phyloP scores from a whole-genome alignment of 2,113 vertebrate species.

The Cisticola juncidis region DNA sequence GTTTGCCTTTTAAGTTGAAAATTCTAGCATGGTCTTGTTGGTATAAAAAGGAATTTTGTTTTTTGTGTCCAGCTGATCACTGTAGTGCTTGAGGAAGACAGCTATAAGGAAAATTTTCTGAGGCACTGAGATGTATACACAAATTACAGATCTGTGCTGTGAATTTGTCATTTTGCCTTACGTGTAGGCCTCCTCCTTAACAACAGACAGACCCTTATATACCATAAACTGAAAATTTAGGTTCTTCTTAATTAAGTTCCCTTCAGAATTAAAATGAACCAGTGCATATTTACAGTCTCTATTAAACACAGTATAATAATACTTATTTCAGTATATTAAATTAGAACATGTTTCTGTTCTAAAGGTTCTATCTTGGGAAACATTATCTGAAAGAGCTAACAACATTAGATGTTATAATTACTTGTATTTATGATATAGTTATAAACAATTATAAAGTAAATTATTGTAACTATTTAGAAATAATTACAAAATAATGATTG shows the following conservation, averaged over 20 bases:
- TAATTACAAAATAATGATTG: not conserved
- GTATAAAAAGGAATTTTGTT: not conserved
- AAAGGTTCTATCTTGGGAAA: conserved; percentile 37
- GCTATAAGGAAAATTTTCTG: not conserved
- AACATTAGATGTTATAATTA: conserved; percentile 1
- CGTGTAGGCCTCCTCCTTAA: not conserved
- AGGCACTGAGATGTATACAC: not conserved
- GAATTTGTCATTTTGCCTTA: not conserved
- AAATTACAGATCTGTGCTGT: not conserved
- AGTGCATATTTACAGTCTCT: not conserved
- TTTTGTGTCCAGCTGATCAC: not conserved
- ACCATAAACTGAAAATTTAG: not conserved
- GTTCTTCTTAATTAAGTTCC: conserved; percentile 1
- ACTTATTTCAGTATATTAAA: conserved; percentile 19
- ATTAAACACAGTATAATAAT: not conserved
- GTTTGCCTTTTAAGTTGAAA: not conserved
- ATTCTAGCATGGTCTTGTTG: not conserved
- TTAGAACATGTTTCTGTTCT: conserved; percentile 1
- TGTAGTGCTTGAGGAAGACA: not conserved
- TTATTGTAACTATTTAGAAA: not conserved
- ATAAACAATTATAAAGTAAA: not conserved
- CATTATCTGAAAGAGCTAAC: conserved; percentile 25
- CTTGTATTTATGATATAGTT: conserved; percentile 11
- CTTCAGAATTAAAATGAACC: not conserved
- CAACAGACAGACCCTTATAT: not conserved